phyloP scores from a whole-genome alignment of 2,113 vertebrate genomes.

The Laticauda laticaudata region DNA sequence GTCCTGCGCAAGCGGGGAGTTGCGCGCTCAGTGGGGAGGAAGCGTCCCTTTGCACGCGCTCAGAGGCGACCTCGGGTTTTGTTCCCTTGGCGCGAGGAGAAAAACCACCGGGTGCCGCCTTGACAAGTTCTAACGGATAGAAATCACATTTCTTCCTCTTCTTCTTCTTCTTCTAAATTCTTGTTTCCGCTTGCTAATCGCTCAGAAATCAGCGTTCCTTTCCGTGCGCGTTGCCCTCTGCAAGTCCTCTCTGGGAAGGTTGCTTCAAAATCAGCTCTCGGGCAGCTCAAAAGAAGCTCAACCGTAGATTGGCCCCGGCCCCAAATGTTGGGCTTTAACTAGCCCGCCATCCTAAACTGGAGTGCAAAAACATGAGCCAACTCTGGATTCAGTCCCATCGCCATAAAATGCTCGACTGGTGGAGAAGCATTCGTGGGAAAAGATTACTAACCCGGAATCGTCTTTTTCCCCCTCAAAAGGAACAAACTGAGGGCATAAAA shows the following conservation, averaged over 20 bases:
- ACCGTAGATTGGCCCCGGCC: background rate
- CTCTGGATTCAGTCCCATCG: background rate
- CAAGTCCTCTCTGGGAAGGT: background rate
- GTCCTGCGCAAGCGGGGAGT: fast-evolving
- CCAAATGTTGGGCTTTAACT: background rate
- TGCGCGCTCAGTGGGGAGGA: background rate
- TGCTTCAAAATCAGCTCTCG: background rate
- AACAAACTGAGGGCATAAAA: background rate
- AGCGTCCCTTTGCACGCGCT: background rate
- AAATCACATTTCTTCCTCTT: background rate
- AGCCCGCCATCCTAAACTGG: background rate
- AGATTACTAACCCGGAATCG: background rate
- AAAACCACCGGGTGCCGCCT: no score
- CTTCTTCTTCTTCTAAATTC: background rate
- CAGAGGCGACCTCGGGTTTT: background rate
- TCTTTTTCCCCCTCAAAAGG: background rate
- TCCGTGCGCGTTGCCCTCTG: background rate
- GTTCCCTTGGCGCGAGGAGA: background rate
- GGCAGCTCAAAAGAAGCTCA: background rate
- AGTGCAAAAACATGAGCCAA: background rate
- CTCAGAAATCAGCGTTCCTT: background rate
- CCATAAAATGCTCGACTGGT: background rate
- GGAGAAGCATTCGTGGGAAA: background rate
- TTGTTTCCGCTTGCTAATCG: background rate
- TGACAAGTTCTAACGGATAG: background rate